phyloP scores from a whole-genome alignment of 2,113 vertebrate genomes.

The Etheostoma spectabile region DNA sequence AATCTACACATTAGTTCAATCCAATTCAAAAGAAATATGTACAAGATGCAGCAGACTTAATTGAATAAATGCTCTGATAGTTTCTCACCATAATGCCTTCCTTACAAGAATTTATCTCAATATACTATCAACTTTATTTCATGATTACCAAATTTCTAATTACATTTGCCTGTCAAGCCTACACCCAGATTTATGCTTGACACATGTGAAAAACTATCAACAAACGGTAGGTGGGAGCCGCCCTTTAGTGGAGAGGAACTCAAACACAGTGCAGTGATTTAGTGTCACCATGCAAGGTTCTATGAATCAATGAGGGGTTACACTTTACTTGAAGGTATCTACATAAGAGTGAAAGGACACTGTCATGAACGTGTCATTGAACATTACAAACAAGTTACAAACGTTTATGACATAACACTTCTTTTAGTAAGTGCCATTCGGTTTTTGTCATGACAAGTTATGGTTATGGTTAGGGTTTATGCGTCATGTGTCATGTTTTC shows the following conservation, averaged over 20 bases:
- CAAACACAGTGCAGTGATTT: constrained; percentile 1
- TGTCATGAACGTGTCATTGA: no score
- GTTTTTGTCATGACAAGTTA: no score
- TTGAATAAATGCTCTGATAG: background rate
- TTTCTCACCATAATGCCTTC: background rate
- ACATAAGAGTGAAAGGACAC: no score
- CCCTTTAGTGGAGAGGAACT: background rate
- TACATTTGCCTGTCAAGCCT: background rate
- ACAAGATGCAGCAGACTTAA: background rate
- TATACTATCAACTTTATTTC: background rate
- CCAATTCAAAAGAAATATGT: background rate
- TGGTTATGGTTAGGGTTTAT: no score
- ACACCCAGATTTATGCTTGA: constrained; percentile 25
- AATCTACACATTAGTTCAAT: background rate
- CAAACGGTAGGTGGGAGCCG: constrained; percentile 5
- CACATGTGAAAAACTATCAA: constrained; percentile 13
- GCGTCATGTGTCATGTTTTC: no score
- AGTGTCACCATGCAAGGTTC: background rate
- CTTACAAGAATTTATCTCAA: background rate
- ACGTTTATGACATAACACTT: no score
- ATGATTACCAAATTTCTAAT: background rate
- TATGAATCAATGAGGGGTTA: background rate
- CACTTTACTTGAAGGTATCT: no score
- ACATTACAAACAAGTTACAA: no score
- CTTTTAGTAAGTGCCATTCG: no score